A percentile compares a stretch with the other conserved stretches of the same genome.
Evolutionary conservation across 2,113 vertebrate species (phyloP).

Genomic region (Lipotes vexillifer): DNA sequence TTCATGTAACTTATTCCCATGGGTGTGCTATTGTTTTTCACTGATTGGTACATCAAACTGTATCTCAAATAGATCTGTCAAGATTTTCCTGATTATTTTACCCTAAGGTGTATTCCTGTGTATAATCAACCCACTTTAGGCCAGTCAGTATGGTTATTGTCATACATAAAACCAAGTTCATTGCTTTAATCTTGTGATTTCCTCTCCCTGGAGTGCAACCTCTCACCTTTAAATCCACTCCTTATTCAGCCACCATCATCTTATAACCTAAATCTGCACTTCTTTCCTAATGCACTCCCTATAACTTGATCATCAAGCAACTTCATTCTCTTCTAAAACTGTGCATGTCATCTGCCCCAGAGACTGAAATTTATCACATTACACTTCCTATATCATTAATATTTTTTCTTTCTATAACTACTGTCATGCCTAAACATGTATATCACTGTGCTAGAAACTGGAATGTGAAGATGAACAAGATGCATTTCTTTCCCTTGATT

Average conservation of each 20-base stretch:
- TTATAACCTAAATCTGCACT: background rate
- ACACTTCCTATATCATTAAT: background rate
- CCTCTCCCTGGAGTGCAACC: background rate
- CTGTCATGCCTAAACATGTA: background rate
- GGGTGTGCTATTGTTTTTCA: background rate
- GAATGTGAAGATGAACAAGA: background rate
- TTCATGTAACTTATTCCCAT: background rate
- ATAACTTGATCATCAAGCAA: background rate
- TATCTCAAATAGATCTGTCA: background rate
- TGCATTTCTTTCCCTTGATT: background rate
- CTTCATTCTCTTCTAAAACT: background rate
- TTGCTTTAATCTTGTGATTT: background rate
- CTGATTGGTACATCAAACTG: background rate
- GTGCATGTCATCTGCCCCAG: background rate
- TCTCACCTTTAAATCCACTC: background rate
- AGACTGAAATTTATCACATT: background rate
- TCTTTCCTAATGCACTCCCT: background rate
- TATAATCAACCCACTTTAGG: background rate
- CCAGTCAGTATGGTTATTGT: background rate
- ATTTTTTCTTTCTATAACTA: background rate
- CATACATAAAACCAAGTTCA: background rate
- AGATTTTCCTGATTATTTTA: background rate
- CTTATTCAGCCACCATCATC: background rate
- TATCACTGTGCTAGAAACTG: background rate
- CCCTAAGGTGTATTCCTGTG: background rate